Evolutionary conservation across 1,140 invertebrate genomes (phyloP), one percentile per base, ranked within the genome.

Genomic region (Archegozetes longisetosus): DNA sequence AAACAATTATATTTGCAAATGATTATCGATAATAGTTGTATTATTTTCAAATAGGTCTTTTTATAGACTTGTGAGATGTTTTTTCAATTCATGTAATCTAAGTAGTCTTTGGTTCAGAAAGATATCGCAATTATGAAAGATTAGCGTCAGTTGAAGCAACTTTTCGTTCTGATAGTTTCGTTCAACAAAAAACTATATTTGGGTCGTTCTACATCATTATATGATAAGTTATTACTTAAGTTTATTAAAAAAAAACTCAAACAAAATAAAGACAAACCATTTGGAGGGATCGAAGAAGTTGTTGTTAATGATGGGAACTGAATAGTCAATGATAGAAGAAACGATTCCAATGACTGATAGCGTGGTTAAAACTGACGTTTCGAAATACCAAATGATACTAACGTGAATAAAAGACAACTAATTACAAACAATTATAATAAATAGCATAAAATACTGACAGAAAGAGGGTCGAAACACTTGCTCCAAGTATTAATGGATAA

Each of bases 291-390:
- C 77, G 55, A 80, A 81, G 3, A 88, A 66, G 25, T 78, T 77
- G 9, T 80, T 77, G n/a, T 79, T 79, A 25, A 90, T 64, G 26
- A 80, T 74, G 26, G 87, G 87, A 27, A 87, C 80, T 20, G 84
- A 71, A 68, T 84, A 90, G 74, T 91, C 88, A 64, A 83, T 70
- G 26, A 88, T 69, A 40, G 84, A 83, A 3, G 80, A 64, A 25
- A 80, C 64, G n/a, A 89, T 70, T 17, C 85, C 81, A 60, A 81
- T 64, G 28, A 85, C 64, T 1, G 86, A 82, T 58, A 90, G 67
- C 27, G 85, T 78, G 29, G 86, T 88, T 51, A 92, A 72, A 14
- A 88, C 74, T 56, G 84, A 82, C 24, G 86, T 80, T 66, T 90
- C 84, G 70, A 86, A 72, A 50, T 84, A 76, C 86, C 86, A 90